Base-by-base conservation (phyloP, 2,888 invertebrate species). In the Phalera bucephala region DNA sequence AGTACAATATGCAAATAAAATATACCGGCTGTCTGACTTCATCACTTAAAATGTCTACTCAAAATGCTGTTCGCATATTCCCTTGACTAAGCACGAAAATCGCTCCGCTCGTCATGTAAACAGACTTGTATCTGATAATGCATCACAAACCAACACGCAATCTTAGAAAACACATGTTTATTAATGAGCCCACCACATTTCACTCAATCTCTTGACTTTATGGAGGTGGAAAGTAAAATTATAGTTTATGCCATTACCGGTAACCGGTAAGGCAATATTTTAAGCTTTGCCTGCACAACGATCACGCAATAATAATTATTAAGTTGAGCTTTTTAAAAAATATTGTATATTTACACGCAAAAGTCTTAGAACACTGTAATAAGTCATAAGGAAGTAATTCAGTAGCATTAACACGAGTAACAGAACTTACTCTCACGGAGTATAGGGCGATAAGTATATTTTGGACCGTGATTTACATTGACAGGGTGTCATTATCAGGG, bases 221-320 rank as follows among this genome's bases (percentile, higher is more conserved):
- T 27, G 27, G 27, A 14, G 27, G 27, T 5, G 27, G 27, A 27
- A 27, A 9, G 27, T 9, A 14, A 27, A 27, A 13, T 27, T 27
- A 27, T 27, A 27, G 27, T 27, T 27, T 27, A 13, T 9, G 14
- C 27, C 14, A n/a, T 14, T 27, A 13, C 27, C 8, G 27, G 27
- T 14, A 14, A 27, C 9, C 27, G 9, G 35, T 26, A 17, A 33
- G 41, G 37, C 35, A 41, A 45, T 49, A 45, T 45, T 35, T 50
- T 34, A 40, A 36, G 51, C 36, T 37, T 36, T 30, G 37, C 35
- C 42, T 47, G 32, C 31, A 31, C 47, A 52, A 53, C 46, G 29
- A 56, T 52, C 62, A 63, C 63, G 63, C 61, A 44, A 58, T 48
- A 44, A 40, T 47, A 58, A 52, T 50, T 48, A 49, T 43, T 42